Conservation (phyloP, 2,888 invertebrate genomes). For the Leucania comma region DNA sequence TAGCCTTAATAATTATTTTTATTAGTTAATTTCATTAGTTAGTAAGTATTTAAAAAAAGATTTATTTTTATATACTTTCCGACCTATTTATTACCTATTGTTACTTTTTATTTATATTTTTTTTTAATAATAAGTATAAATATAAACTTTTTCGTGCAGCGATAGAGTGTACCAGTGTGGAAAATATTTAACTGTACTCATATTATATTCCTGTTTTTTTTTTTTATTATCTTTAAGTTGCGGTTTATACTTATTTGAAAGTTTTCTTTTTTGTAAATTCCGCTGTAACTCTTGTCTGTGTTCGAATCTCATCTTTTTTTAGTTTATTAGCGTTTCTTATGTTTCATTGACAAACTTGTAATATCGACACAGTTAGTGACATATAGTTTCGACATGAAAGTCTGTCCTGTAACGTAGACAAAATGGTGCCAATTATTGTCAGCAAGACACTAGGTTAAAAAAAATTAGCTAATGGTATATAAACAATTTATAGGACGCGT, state of each 20-base stretch:
- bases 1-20: slow-evolving; percentile 69
- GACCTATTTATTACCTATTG: slow-evolving; percentile 85
- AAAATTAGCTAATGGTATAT: slow-evolving; percentile 68
- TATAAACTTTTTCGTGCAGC: slow-evolving; percentile 68
- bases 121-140: slow-evolving; percentile 65
- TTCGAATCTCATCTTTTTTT: slow-evolving; percentile 85
- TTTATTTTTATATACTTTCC: slow-evolving; percentile 86
- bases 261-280: slow-evolving; percentile 70
- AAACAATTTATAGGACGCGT: slow-evolving; percentile 79
- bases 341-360: slow-evolving; percentile 58
- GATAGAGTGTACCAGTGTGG: slow-evolving; percentile 76
- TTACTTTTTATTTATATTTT: slow-evolving; percentile 81
- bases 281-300: slow-evolving; percentile 80
- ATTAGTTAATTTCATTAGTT: slow-evolving; percentile 76
- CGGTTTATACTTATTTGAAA: slow-evolving; percentile 88
- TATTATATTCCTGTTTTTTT: slow-evolving; percentile 68
- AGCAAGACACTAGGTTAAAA: slow-evolving; percentile 76
- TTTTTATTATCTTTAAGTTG: slow-evolving; percentile 79
- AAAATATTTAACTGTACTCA: slow-evolving; percentile 53
- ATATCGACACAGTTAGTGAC: slow-evolving; percentile 62
- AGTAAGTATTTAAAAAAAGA: slow-evolving; percentile 88
- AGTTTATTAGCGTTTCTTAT: slow-evolving; percentile 83
- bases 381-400: slow-evolving; percentile 62
- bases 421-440: slow-evolving; percentile 84
- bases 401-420: slow-evolving; percentile 62